phyloP scores from a whole-genome alignment of 2,113 vertebrate species.

The Chlamydotis undulata region DNA sequence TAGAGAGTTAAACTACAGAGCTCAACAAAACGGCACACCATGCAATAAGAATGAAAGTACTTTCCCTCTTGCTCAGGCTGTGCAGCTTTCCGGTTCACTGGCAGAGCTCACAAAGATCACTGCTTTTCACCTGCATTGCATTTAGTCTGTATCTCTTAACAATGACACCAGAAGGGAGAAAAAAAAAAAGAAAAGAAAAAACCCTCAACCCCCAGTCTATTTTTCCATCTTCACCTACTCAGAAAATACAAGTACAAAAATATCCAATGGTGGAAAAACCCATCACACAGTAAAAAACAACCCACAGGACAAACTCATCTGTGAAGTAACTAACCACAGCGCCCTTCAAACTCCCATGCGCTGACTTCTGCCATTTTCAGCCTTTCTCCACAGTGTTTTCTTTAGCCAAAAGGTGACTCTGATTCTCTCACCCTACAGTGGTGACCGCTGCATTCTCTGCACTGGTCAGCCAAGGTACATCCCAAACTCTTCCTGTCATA shows the following conservation, averaged over 20 bases:
- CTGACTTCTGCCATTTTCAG: conserved; percentile 47
- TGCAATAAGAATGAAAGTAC: conserved; percentile 43
- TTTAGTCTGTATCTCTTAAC: conserved; percentile 51
- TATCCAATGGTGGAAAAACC: conserved; percentile 68
- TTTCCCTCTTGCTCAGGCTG: conserved; percentile 31
- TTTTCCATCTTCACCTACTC: conserved; percentile 69
- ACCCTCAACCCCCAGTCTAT: not conserved
- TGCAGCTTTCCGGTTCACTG: conserved; percentile 56
- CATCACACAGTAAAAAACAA: conserved; percentile 54
- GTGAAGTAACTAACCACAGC: conserved; percentile 63
- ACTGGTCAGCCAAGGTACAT: not conserved
- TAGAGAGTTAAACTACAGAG: not conserved
- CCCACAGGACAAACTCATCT: conserved; percentile 57
- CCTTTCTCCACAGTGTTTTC: not conserved
- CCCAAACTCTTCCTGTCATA: not conserved
- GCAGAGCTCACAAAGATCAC: conserved; percentile 57
- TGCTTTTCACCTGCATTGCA: conserved; percentile 43
- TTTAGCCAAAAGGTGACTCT: not conserved
- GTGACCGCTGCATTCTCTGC: not conserved
- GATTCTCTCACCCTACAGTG: not conserved
- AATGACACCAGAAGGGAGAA: not conserved
- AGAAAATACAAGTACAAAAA: conserved; percentile 69
- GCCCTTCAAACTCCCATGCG: not conserved
- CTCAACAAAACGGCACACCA: not conserved
- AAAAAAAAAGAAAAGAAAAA: not conserved